These are phyloP conservation scores for Silurus meridionalis DNA, from an alignment of 2,113 vertebrate species.

Conservation along the genomic window DNA sequence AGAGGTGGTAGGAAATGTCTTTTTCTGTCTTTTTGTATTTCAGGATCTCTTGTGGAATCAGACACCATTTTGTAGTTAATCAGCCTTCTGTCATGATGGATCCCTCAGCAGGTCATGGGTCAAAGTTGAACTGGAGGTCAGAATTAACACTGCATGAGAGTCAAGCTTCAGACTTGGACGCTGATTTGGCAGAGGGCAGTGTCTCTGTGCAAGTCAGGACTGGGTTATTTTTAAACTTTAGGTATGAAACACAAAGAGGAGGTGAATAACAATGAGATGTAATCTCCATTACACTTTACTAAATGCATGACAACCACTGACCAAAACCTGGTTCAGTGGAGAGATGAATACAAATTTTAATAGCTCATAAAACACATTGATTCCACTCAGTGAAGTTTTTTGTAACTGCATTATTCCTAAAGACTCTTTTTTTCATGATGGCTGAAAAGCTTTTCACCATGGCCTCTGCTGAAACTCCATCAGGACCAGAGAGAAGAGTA, in stretches of 20 bases:
- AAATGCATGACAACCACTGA: conserved; percentile 94
- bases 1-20: conserved; percentile 67
- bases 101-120: conserved; percentile 88
- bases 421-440: conserved; percentile 56
- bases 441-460: conserved; percentile 46
- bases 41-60: conserved; percentile 81
- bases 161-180: conserved; percentile 84
- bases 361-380: conserved; percentile 97
- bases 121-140: conserved; percentile 99
- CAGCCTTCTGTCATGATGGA: conserved; percentile 97
- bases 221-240: conserved; percentile 71
- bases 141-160: conserved; percentile 94
- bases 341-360: conserved; percentile 99
- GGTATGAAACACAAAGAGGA: conserved; percentile 63
- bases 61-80: conserved; percentile 97
- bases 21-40: conserved; percentile 66
- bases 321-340: conserved; percentile 92
- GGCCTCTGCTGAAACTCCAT: conserved; percentile 45
- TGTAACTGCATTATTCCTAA: conserved; percentile 68
- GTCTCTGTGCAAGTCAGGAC: conserved; percentile 68
- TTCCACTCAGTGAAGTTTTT: conserved; percentile 82
- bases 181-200: conserved; percentile 80
- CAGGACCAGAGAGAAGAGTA: conserved; percentile 39
- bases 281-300: conserved; percentile 73
- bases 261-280: conserved; percentile 69